Evolutionary conservation across 2,797 vertebrate genomes (phyloP), one percentile per base, ranked within the genome.

Genomic region (Emys orbicularis): DNA sequence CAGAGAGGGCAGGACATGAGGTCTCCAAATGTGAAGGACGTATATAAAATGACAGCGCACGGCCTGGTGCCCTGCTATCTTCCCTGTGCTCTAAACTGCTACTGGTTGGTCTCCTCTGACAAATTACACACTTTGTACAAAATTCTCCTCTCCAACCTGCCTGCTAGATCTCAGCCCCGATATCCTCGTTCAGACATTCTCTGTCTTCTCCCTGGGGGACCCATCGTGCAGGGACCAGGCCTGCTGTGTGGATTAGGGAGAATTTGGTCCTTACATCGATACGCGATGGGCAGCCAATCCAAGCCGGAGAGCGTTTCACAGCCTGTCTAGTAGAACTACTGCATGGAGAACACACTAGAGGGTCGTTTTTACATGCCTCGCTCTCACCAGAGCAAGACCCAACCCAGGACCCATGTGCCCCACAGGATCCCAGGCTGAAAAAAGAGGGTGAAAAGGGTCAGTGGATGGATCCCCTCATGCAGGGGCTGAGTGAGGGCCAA

Each of bases 1-100:
- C 56, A 23, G 41, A 15, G 0, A 0, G 65, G 59, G n/a, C 31
- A 86, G n/a, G 34, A 85, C 44, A 16, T 49, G 79, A 1, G 5
- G 21, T 56, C 41, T 25, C 44, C 44, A 47, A 8, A 15, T 47
- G 44, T 12, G 74, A 29, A 49, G 25, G 44, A 8, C 74, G 31
- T 49, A 16, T 31, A 31, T 47, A 49, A 77, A 49, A 49, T 13
- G 25, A 49, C 13, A 49, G 74, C 44, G 6, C 44, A 44, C 44
- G 6, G 44, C 44, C 44, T 44, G 44, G 6, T 44, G 44, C 44
- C 44, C 44, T 44, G 44, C 44, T 44, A 44, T 44, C 37, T 65
- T 54, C 44, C 27, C 29, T 53, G 29, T 47, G 21, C 3, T 74
- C 21, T 76, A 11, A 86, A 68, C 44, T 19, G n/a, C 49, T 49